Conservation (phyloP, 1,140 invertebrate species). For the Drosophila paulistorum region DNA sequence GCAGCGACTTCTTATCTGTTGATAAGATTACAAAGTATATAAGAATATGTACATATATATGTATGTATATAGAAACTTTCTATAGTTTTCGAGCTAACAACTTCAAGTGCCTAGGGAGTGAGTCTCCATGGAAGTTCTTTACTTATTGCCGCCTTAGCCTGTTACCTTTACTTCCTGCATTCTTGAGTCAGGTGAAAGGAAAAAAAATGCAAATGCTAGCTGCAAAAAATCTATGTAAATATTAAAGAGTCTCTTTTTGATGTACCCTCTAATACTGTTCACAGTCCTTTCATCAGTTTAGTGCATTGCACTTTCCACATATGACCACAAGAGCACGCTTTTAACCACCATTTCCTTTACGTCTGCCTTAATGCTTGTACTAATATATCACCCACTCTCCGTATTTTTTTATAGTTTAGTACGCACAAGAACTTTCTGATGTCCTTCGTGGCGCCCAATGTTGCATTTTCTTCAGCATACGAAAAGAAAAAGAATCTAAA, state of each 20-base stretch:
- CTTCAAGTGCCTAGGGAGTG: conserved; percentile 28
- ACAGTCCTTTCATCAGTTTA: not conserved
- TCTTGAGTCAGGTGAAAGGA: conserved; percentile 35
- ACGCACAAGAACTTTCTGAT: no score
- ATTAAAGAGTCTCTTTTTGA: not conserved
- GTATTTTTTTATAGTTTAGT: no score
- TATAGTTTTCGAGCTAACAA: conserved; percentile 24
- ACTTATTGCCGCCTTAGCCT: conserved; percentile 8
- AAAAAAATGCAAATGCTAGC: conserved; percentile 20
- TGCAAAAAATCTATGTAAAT: not conserved
- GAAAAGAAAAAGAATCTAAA: no score
- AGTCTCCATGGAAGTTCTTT: not conserved
- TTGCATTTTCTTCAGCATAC: no score
- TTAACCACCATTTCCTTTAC: not conserved
- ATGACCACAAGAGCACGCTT: not conserved
- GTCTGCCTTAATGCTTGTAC: not conserved
- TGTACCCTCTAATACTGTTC: not conserved
- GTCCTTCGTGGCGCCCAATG: no score
- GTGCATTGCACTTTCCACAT: not conserved
- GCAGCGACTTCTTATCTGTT: conserved; percentile 43
- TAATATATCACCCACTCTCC: not conserved
- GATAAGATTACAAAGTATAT: conserved; percentile 50
- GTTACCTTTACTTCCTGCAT: conserved; percentile 15
- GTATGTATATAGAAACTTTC: conserved; percentile 8
- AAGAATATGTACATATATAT: not conserved